Evolutionary conservation across 1,140 invertebrate species (phyloP).

Genomic region (Planococcus citri): DNA sequence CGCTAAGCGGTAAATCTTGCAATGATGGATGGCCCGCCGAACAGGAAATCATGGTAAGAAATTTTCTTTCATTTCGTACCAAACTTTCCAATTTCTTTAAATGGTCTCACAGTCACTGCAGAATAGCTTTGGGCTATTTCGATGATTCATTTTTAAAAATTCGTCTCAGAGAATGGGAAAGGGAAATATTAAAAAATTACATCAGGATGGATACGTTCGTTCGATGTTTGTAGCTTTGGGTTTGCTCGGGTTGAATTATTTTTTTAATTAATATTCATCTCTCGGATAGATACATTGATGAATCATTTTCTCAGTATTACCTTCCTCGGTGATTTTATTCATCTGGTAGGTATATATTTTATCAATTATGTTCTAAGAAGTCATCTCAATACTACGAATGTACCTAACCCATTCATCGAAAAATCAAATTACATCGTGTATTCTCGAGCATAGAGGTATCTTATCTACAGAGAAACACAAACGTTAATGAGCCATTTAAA

Average conservation of each 20-base stretch:
- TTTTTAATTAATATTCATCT: slow-evolving; percentile 2
- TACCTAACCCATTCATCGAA: neutral
- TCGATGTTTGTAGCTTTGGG: too few species aligned
- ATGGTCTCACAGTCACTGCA: neutral
- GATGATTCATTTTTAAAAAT: neutral
- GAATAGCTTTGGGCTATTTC: neutral
- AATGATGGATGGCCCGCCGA: slow-evolving; percentile 31
- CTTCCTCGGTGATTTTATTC: neutral
- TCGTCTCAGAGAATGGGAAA: neutral
- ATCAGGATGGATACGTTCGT: too few species aligned
- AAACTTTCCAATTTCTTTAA: neutral
- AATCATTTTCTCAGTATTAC: neutral
- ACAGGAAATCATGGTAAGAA: slow-evolving; percentile 31
- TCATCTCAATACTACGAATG: too few species aligned
- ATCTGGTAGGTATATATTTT: too few species aligned
- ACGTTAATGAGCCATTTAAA: neutral
- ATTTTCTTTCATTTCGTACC: neutral
- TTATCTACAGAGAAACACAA: neutral
- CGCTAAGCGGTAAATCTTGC: slow-evolving; percentile 28
- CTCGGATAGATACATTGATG: too few species aligned
- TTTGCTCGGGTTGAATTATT: too few species aligned
- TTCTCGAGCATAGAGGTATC: neutral
- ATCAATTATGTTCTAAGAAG: too few species aligned
- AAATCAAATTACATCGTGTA: neutral
- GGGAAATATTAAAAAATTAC: too few species aligned